Evolutionary conservation across 2,888 invertebrate species (phyloP).

Genomic region (Rosalia funebris): DNA sequence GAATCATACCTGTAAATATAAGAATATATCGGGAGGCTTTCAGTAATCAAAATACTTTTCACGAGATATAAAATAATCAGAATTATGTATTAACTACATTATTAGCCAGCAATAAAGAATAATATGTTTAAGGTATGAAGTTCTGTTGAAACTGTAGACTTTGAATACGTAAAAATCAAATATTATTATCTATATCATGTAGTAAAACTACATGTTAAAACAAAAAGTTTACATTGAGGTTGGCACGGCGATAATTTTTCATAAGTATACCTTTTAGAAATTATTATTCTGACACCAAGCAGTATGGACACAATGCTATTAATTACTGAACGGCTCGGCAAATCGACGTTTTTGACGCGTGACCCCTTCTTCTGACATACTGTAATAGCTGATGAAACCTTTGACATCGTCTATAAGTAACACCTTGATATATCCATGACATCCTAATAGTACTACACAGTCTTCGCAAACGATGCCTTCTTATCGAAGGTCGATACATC

Average conservation of each 20-base stretch:
- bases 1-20: too few species aligned
- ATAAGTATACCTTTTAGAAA: neutral
- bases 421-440: slow-evolving; percentile 43
- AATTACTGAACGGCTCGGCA: slow-evolving; percentile 39
- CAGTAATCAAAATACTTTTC: too few species aligned
- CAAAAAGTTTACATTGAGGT: too few species aligned
- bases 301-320: slow-evolving; percentile 38
- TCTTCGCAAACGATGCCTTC: slow-evolving; percentile 39
- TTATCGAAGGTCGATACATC: slow-evolving; percentile 44
- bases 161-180: too few species aligned
- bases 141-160: too few species aligned
- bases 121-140: too few species aligned
- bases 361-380: slow-evolving; percentile 35
- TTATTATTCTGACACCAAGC: neutral
- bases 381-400: slow-evolving; percentile 38
- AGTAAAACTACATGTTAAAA: too few species aligned
- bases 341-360: slow-evolving; percentile 36
- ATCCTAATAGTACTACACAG: slow-evolving; percentile 42
- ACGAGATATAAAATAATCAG: too few species aligned
- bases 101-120: too few species aligned
- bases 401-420: slow-evolving; percentile 40
- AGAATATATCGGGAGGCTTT: too few species aligned
- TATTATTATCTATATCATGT: too few species aligned
- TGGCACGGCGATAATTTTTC: neutral
- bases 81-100: too few species aligned